These are phyloP conservation scores for Helicolenus hilgendorfi DNA, from an alignment of 2,797 vertebrate species.

Conservation along the genomic window DNA sequence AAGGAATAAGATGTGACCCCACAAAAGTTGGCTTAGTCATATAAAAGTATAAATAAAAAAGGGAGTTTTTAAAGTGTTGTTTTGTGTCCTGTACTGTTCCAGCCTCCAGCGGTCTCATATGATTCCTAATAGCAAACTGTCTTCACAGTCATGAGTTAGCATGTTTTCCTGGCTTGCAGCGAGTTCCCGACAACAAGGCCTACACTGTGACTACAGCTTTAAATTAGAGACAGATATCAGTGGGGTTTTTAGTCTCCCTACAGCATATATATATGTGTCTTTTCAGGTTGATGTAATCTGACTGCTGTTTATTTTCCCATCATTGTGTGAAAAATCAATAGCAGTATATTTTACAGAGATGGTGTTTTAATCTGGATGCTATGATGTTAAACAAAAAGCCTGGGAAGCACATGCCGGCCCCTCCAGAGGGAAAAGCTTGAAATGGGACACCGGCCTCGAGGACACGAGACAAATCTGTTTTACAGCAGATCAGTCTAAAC, in stretches of 20 bases:
- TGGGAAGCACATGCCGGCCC: slow-evolving; percentile 46
- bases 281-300: slow-evolving; percentile 1
- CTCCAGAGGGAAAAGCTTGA: slow-evolving; percentile 65
- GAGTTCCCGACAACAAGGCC: slow-evolving; percentile 57
- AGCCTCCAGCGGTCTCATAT: slow-evolving; percentile 83
- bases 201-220: slow-evolving; percentile 41
- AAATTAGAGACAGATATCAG: slow-evolving; percentile 36
- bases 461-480: slow-evolving; percentile 77
- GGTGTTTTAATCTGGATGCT: slow-evolving; percentile 83
- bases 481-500: slow-evolving; percentile 67
- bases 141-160: slow-evolving; percentile 82
- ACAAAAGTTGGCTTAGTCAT: slow-evolving; percentile 14
- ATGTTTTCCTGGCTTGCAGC: slow-evolving; percentile 75
- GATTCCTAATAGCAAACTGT: slow-evolving; percentile 72
- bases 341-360: slow-evolving; percentile 74
- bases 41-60: slow-evolving; percentile 40
- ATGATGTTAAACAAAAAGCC: slow-evolving; percentile 69
- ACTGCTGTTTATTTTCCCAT: slow-evolving; percentile 47
- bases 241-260: neutral
- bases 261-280: neutral
- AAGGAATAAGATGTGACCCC: neutral
- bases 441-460: slow-evolving; percentile 75
- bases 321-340: slow-evolving; percentile 72
- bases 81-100: slow-evolving; percentile 40
- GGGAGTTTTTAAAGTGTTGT: slow-evolving; percentile 46